Base-by-base conservation (phyloP, 2,888 invertebrate genomes). In the Aplocera efformata region DNA sequence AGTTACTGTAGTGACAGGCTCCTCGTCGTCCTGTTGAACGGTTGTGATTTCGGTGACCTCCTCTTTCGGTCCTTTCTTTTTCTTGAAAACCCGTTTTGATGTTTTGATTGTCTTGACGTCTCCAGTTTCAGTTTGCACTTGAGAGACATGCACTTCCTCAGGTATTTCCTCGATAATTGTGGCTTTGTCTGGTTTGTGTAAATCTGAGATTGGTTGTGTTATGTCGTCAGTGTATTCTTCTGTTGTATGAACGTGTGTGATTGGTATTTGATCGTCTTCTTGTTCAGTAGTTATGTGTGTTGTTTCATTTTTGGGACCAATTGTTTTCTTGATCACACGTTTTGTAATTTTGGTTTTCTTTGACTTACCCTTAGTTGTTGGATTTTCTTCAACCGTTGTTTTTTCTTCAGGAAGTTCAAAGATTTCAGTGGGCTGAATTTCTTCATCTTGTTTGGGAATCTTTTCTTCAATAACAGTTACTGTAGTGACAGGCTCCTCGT, bases 371-470 rank as follows among this genome's bases (percentile, higher is more conserved):
- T 72, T 59, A 10, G 67, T 53, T 0, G 53, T 48, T 6, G 34
- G 3, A 6, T 42, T 24, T 33, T 56, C 44, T 29, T 58, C 48
- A 1, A 51, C 11, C 0, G 39, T 61, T 24, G 55, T 48, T 17
- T 74, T n/a, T n/a, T n/a, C 54, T 37, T 58, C 44, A 1, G 73
- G 46, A 49, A 77, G 48, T 35, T 81, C 58, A 1, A 53, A n/a
- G 0, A 42, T 32, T 43, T 59, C 43, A 0, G 33, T 24, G 0
- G 38, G 42, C 17, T 37, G 17, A 0, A 20, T 17, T 1, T 35
- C 17, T 33, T 44, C 39, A 1, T 47, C 38, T 1, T 43, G 29
- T 21, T 48, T 38, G 3, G 51, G 44, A n/a, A 25, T 2, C 56
- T 40, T 76, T 54, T 85, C 79, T 44, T 76, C 50, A 1, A 54